These are phyloP conservation scores for Diarsia mendica DNA, from an alignment of 2,888 invertebrate species.

Conservation along the genomic window DNA sequence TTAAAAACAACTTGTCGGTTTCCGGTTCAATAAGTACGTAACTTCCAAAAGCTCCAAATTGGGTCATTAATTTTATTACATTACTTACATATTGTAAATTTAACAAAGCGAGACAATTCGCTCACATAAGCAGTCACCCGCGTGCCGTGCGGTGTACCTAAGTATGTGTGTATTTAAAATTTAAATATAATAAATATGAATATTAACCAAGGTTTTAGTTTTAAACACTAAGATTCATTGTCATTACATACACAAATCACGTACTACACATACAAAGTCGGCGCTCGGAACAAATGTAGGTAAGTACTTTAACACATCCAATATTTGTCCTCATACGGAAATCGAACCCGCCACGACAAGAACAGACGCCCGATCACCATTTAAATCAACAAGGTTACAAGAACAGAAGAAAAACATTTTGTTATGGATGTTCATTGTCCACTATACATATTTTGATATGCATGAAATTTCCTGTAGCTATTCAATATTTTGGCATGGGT, in stretches of 20 bases:
- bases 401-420: constrained; percentile 29
- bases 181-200: not conserved
- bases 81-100: not conserved
- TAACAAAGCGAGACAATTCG: not conserved
- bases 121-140: not conserved
- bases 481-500: not conserved
- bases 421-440: not conserved
- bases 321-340: constrained; percentile 56
- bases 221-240: constrained; percentile 4
- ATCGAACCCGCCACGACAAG: constrained; percentile 33
- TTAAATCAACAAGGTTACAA: constrained; percentile 50
- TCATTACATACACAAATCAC: constrained; percentile 42
- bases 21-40: constrained; percentile 3
- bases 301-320: constrained; percentile 14
- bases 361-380: constrained; percentile 28
- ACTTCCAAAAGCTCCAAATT: constrained; percentile 2
- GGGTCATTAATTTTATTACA: constrained; percentile 6
- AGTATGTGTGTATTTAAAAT: not conserved
- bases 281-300: constrained; percentile 46
- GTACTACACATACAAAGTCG: constrained; percentile 31
- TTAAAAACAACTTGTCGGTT: not conserved
- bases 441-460: not conserved
- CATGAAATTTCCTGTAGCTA: constrained; percentile 5
- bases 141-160: not conserved
- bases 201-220: constrained; percentile 24